These are phyloP conservation scores for Caenorhabditis sp. DNA, from an alignment of 2,888 invertebrate genomes.

Conservation along the genomic window DNA sequence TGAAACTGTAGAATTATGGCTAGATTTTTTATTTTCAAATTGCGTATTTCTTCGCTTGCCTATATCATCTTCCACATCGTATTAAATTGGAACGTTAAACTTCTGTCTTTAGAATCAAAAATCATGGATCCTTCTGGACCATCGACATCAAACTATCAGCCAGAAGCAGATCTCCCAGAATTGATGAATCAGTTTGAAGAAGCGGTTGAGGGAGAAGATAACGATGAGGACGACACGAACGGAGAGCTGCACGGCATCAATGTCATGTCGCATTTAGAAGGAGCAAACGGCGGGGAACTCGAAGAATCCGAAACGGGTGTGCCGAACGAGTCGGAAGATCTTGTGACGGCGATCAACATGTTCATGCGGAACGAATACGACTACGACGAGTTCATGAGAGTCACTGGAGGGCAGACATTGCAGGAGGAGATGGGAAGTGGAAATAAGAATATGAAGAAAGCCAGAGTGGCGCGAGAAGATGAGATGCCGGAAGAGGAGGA, in stretches of 20 bases:
- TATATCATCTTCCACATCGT: background rate
- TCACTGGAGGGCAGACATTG: slow-evolving; percentile 71
- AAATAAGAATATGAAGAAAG: background rate
- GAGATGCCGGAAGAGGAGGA: slow-evolving; percentile 31
- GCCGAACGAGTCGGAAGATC: slow-evolving; percentile 16
- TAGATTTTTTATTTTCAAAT: background rate
- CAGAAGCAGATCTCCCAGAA: slow-evolving; percentile 8
- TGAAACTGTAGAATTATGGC: background rate
- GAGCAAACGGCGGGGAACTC: background rate
- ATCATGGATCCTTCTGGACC: slow-evolving; percentile 23
- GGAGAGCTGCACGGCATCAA: slow-evolving; percentile 37
- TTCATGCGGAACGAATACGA: slow-evolving; percentile 68
- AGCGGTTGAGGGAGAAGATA: background rate
- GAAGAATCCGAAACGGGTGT: background rate
- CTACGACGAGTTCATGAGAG: slow-evolving; percentile 74
- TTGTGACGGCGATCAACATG: slow-evolving; percentile 50
- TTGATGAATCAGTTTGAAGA: background rate
- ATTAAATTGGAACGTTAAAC: background rate
- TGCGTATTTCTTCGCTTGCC: background rate
- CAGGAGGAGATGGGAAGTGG: slow-evolving; percentile 64
- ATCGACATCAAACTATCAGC: slow-evolving; percentile 37
- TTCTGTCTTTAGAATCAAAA: background rate
- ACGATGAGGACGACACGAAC: slow-evolving; percentile 38
- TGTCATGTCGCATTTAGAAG: slow-evolving; percentile 23
- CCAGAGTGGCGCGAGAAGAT: slow-evolving; percentile 5